A percentile compares a stretch with the other conserved stretches of the same genome.
Evolutionary conservation across 2,113 vertebrate genomes (phyloP).

Genomic region (Apteryx owenii): DNA sequence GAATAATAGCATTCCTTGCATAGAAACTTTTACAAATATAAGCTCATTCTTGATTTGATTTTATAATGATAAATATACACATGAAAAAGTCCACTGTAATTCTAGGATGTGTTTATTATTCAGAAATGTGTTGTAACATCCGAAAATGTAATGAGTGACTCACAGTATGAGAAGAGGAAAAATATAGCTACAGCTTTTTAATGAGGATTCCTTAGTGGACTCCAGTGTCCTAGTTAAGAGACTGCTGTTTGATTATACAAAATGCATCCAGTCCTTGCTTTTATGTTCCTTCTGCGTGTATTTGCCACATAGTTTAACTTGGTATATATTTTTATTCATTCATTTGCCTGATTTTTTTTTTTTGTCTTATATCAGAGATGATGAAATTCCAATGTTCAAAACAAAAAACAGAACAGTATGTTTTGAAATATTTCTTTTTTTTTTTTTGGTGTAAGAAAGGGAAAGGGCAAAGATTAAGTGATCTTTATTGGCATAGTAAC

Average conservation of each 20-base stretch:
- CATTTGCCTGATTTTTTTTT: background rate
- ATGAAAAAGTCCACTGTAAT: background rate
- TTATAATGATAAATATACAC: slow-evolving; percentile 14
- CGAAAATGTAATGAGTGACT: slow-evolving; percentile 36
- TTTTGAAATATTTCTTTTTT: slow-evolving; percentile 1
- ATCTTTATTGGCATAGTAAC: background rate
- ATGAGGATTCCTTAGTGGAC: background rate
- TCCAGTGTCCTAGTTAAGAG: background rate
- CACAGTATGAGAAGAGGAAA: slow-evolving; percentile 21
- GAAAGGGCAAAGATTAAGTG: background rate
- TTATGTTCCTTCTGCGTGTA: background rate
- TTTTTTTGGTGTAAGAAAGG: background rate
- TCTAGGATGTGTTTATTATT: slow-evolving; percentile 36
- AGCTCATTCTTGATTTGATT: slow-evolving; percentile 10
- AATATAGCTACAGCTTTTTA: slow-evolving; percentile 15
- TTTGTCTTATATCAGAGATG: background rate
- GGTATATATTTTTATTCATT: background rate
- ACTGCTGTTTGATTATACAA: background rate
- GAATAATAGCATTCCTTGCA: slow-evolving; percentile 36
- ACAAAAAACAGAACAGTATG: background rate
- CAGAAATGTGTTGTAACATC: slow-evolving; percentile 39
- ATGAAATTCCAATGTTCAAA: background rate
- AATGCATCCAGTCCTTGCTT: background rate
- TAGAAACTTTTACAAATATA: background rate
- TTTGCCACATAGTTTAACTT: background rate